phyloP scores from a whole-genome alignment of 1,140 invertebrate genomes.

The Cotesia glomerata region DNA sequence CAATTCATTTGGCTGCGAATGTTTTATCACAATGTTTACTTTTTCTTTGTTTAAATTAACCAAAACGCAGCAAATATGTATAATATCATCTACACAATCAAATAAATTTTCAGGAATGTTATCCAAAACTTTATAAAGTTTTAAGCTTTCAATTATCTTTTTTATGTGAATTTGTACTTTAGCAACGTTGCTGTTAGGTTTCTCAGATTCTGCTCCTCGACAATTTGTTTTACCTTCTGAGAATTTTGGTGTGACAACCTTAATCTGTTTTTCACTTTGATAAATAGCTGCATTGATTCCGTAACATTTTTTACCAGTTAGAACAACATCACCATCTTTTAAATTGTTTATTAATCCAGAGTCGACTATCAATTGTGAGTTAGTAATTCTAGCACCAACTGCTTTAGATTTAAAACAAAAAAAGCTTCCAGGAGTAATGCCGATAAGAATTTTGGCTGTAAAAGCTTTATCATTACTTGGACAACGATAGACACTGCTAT shows the following conservation, averaged over 20 bases:
- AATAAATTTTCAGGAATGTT: too few species aligned
- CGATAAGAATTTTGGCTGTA: conserved; percentile 20
- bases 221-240: background rate
- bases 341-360: conserved; percentile 51
- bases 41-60: too few species aligned
- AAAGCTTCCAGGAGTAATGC: conserved; percentile 32
- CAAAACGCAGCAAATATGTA: too few species aligned
- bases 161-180: too few species aligned
- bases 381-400: conserved; percentile 30
- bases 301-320: conserved; percentile 55
- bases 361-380: conserved; percentile 31
- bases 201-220: too few species aligned
- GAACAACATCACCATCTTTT: conserved; percentile 49
- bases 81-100: too few species aligned
- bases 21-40: too few species aligned
- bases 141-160: too few species aligned
- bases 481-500: conserved; percentile 46
- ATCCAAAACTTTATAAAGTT: too few species aligned
- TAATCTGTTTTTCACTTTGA: conserved; percentile 30
- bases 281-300: conserved; percentile 40
- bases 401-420: conserved; percentile 48
- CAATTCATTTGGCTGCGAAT: too few species aligned
- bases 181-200: too few species aligned
- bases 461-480: conserved; percentile 28
- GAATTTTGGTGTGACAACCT: conserved; percentile 46